phyloP scores from a whole-genome alignment of 53 echinoderm and acorn worm species.

The Actinopyga echinites region DNA sequence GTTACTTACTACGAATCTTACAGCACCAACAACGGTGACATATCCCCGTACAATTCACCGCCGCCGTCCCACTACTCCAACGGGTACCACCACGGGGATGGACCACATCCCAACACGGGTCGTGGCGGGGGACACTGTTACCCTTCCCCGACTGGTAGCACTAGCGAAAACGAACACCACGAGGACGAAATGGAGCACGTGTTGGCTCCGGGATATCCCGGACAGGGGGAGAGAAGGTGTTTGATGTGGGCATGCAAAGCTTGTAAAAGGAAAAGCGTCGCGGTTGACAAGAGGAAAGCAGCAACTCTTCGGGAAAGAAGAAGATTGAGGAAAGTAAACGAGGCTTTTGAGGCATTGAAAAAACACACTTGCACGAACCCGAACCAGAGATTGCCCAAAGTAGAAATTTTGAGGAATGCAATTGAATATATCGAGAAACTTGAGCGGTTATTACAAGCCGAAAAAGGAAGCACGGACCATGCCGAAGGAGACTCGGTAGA shows the following conservation, averaged over 20 bases:
- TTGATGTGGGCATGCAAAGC: conserved; percentile 99
- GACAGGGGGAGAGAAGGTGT: conserved; percentile 90
- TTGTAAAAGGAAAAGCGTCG: conserved; percentile 94
- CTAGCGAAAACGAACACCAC: conserved; percentile 69
- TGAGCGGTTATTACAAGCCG: conserved; percentile 91
- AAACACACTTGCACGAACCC: conserved; percentile 94
- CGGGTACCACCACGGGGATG: conserved; percentile 68
- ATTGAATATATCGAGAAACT: conserved; percentile 98
- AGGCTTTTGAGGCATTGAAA: conserved; percentile 95
- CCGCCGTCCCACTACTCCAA: conserved; percentile 80
- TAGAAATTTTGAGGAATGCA: conserved; percentile 93
- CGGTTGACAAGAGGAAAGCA: conserved; percentile 98
- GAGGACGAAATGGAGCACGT: conserved; percentile 98
- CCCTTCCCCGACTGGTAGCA: conserved; percentile 66
- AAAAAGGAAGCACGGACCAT: conserved; percentile 83
- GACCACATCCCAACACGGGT: conserved; percentile 59
- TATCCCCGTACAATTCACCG: conserved; percentile 78
- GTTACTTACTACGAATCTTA: conserved; percentile 91
- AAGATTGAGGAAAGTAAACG: conserved; percentile 92
- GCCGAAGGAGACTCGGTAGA: conserved; percentile 93
- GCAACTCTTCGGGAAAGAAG: conserved; percentile 93
- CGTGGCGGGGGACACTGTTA: conserved; percentile 79
- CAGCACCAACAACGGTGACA: conserved; percentile 75
- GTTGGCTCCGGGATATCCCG: conserved; percentile 94
- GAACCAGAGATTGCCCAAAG: conserved; percentile 94